Evolutionary conservation across 2,113 vertebrate genomes (phyloP).

Genomic region (Vimba vimba): DNA sequence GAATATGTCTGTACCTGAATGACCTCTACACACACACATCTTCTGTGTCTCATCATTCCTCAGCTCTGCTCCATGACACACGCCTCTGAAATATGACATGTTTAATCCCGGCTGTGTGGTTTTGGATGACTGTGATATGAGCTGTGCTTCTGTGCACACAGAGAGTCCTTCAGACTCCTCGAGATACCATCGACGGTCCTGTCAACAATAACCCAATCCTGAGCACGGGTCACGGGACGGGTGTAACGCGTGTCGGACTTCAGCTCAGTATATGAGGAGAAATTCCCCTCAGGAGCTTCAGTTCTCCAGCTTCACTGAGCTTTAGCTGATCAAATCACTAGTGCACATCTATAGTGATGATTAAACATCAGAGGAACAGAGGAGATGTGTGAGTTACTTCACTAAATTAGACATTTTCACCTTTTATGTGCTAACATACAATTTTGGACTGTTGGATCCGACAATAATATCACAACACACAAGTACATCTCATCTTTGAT

Average conservation of each 20-base stretch:
- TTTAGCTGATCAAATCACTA: background rate
- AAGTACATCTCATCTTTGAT: too few species aligned
- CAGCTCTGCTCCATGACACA: slow-evolving; percentile 32
- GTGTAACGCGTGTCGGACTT: too few species aligned
- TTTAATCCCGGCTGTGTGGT: slow-evolving; percentile 51
- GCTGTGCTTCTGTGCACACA: slow-evolving; percentile 17
- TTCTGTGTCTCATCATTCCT: slow-evolving; percentile 2
- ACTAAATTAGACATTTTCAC: background rate
- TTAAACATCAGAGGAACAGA: background rate
- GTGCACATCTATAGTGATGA: background rate
- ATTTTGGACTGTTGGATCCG: too few species aligned
- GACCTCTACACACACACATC: background rate
- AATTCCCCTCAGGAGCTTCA: too few species aligned
- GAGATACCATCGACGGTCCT: slow-evolving; percentile 38
- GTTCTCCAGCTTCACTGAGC: background rate
- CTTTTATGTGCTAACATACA: too few species aligned
- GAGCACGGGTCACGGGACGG: background rate
- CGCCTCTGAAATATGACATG: slow-evolving; percentile 55
- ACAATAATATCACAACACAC: too few species aligned
- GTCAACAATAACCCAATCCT: slow-evolving; percentile 43
- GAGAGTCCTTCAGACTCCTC: slow-evolving; percentile 42
- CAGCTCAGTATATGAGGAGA: background rate
- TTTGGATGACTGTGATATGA: slow-evolving; percentile 36
- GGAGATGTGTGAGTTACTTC: background rate
- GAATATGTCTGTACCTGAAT: background rate